Conservation (phyloP, 2,113 vertebrate species). For the Rhinopomastus cyanomelas region DNA sequence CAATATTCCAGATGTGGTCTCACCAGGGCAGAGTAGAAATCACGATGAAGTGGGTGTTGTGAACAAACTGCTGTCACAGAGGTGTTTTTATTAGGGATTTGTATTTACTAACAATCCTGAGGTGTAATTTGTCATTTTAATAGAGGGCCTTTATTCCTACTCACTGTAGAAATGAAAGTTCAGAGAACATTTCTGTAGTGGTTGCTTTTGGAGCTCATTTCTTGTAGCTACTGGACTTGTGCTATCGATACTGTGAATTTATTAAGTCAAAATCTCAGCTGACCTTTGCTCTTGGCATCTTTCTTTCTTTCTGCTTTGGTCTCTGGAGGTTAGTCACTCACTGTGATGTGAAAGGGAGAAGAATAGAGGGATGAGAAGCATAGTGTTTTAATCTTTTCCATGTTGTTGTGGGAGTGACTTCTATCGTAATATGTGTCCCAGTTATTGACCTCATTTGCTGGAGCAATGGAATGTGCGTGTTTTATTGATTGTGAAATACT, state of each 20-base stretch:
- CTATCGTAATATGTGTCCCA: neutral
- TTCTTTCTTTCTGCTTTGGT: neutral
- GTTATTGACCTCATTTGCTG: neutral
- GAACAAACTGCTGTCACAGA: neutral
- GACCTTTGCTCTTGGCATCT: neutral
- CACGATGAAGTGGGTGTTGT: neutral
- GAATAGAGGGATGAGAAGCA: neutral
- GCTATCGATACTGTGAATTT: neutral
- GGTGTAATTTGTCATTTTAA: neutral
- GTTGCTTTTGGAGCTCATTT: neutral
- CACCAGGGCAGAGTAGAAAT: neutral
- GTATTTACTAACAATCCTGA: neutral
- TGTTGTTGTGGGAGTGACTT: neutral
- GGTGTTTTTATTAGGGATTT: neutral
- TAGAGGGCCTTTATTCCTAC: neutral
- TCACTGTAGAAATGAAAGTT: neutral
- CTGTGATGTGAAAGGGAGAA: slow-evolving; percentile 5
- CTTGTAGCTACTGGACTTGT: neutral
- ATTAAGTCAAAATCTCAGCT: neutral
- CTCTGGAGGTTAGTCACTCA: neutral
- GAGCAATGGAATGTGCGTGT: neutral
- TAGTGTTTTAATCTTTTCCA: neutral
- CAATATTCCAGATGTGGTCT: too few relatives aligned
- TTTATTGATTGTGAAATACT: slow-evolving; percentile 18
- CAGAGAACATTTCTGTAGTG: neutral